Conservation (phyloP, 2,797 vertebrate genomes). For the Dermochelys coriacea region DNA sequence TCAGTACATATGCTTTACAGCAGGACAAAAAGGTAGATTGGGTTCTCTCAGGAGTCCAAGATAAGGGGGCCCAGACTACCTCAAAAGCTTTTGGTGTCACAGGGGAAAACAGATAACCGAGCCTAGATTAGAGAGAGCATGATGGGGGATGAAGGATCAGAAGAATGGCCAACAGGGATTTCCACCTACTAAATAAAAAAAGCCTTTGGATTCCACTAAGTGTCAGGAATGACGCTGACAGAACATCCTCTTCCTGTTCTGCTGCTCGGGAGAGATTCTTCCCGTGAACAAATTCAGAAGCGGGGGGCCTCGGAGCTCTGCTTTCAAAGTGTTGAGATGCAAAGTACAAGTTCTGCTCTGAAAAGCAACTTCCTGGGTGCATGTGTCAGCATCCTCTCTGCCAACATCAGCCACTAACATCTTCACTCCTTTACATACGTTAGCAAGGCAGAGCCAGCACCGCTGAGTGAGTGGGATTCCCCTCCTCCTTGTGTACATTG, state of each 20-base stretch:
- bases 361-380: neutral
- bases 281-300: neutral
- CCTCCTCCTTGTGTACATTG: fast-evolving
- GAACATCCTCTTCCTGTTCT: neutral
- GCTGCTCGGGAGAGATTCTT: neutral
- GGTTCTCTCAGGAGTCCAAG: neutral
- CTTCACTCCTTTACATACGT: neutral
- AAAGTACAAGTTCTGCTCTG: neutral
- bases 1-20: slow-evolving; percentile 2
- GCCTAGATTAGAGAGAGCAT: fast-evolving
- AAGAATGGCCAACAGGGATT: neutral
- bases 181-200: neutral
- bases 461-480: neutral
- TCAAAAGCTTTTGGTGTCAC: neutral
- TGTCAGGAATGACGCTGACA: neutral
- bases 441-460: neutral
- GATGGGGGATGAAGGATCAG: fast-evolving
- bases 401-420: neutral
- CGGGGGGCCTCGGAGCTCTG: neutral
- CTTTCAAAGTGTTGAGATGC: neutral
- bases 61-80: neutral
- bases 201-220: neutral
- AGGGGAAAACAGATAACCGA: neutral
- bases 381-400: neutral
- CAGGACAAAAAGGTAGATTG: neutral